Percentiles rank a stretch among this genome's conserved stretches.
These are phyloP conservation scores for Cepaea hortensis DNA, from an alignment of 2,888 invertebrate genomes.

Conservation along the genomic window DNA sequence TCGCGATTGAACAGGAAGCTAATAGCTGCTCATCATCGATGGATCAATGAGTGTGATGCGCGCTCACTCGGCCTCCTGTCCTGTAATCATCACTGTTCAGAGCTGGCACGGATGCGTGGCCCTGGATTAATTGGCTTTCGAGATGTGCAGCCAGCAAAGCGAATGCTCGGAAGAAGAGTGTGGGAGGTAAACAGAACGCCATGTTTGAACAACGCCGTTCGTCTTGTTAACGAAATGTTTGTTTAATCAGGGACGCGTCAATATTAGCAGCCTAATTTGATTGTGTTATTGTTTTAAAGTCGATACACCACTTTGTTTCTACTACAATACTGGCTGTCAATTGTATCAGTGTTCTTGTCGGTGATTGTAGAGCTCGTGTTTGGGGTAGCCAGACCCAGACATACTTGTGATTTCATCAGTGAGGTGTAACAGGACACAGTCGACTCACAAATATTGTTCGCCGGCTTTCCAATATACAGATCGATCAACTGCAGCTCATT, in stretches of 20 bases:
- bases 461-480: too few species aligned
- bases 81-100: conserved; percentile 29
- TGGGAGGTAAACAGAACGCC: not conserved
- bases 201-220: not conserved
- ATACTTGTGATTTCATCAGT: too few species aligned
- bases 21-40: conserved; percentile 20
- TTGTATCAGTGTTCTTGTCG: too few species aligned
- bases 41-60: conserved; percentile 26
- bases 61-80: not conserved
- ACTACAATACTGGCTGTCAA: too few species aligned
- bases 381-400: too few species aligned
- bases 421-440: too few species aligned
- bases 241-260: not conserved
- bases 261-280: too few species aligned
- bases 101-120: conserved; percentile 2
- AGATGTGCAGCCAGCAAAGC: not conserved
- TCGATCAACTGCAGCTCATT: too few species aligned
- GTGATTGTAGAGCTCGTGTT: too few species aligned
- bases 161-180: not conserved
- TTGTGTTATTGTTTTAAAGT: too few species aligned
- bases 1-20: conserved; percentile 22
- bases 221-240: not conserved
- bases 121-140: conserved; percentile 4
- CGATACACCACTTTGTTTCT: too few species aligned
- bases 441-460: too few species aligned